phyloP scores from a whole-genome alignment of 2,888 invertebrate species.

The Hypomecis atomaria region DNA sequence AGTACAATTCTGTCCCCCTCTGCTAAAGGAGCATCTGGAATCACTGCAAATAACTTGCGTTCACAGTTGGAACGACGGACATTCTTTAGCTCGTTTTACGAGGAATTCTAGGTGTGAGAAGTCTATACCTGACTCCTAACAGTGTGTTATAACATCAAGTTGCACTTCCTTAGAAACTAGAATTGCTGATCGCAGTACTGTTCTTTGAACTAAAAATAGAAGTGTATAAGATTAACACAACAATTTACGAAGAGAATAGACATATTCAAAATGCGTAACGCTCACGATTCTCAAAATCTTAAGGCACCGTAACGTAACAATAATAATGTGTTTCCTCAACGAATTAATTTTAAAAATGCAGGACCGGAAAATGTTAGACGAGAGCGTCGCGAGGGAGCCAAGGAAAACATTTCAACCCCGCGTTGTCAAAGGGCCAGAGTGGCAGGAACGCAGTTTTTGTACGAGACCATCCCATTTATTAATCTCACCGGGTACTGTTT shows the following conservation, averaged over 20 bases:
- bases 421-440: constrained; percentile 57
- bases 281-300: constrained; percentile 18
- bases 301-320: constrained; percentile 52
- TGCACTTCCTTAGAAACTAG: constrained; percentile 22
- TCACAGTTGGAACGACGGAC: constrained; percentile 52
- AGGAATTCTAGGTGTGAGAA: constrained; percentile 59
- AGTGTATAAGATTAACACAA: not conserved
- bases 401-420: constrained; percentile 58
- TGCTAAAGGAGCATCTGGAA: constrained; percentile 55
- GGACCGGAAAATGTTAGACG: constrained; percentile 48
- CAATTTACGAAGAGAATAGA: not conserved
- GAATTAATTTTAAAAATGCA: constrained; percentile 62
- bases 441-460: constrained; percentile 50
- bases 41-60: constrained; percentile 58
- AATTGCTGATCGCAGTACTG: constrained; percentile 18
- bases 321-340: constrained; percentile 52
- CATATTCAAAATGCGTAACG: constrained; percentile 26
- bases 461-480: constrained; percentile 58
- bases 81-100: constrained; percentile 56
- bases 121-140: constrained; percentile 45
- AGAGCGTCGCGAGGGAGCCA: constrained; percentile 47
- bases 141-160: constrained; percentile 46
- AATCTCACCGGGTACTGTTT: constrained; percentile 52
- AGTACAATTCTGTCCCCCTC: constrained; percentile 50
- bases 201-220: not conserved